Conservation (phyloP, 2,888 invertebrate species). For the Ophion ventricosus region DNA sequence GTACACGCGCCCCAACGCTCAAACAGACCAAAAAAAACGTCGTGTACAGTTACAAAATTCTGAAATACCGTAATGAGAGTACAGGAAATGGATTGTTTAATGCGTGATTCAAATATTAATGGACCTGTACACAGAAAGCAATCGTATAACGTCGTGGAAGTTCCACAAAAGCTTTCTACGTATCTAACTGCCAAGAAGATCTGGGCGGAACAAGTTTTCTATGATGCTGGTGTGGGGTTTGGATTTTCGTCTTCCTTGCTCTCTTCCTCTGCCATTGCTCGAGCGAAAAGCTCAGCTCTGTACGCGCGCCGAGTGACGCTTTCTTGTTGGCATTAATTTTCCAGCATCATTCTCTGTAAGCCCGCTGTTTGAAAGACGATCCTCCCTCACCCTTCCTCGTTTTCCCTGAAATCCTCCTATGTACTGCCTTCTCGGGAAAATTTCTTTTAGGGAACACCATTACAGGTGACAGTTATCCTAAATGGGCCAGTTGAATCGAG, state of each 20-base stretch:
- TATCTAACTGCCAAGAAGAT: constrained; percentile 61
- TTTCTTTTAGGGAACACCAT: too few species aligned
- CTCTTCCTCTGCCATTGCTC: background rate
- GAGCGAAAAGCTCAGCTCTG: constrained; percentile 12
- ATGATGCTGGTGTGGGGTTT: constrained; percentile 17
- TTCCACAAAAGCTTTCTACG: constrained; percentile 62
- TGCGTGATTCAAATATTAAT: background rate
- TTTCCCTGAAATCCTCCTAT: background rate
- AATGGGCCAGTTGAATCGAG: too few species aligned
- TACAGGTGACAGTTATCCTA: too few species aligned
- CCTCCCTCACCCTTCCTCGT: constrained; percentile 24
- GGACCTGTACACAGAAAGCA: constrained; percentile 32
- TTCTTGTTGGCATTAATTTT: constrained; percentile 62
- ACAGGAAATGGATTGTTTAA: background rate
- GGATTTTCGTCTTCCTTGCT: constrained; percentile 50
- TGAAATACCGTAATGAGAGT: background rate
- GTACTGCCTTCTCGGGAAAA: background rate
- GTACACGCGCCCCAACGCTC: background rate
- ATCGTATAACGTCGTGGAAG: constrained; percentile 26
- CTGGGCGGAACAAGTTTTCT: constrained; percentile 59
- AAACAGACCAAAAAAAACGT: background rate
- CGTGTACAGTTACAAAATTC: background rate
- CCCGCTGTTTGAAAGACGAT: constrained; percentile 52
- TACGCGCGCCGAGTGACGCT: constrained; percentile 45
- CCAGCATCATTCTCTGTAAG: constrained; percentile 46